Evolutionary conservation across 2,888 invertebrate genomes (phyloP), one percentile per base, ranked within the genome.

Genomic region (Tachina lurida): DNA sequence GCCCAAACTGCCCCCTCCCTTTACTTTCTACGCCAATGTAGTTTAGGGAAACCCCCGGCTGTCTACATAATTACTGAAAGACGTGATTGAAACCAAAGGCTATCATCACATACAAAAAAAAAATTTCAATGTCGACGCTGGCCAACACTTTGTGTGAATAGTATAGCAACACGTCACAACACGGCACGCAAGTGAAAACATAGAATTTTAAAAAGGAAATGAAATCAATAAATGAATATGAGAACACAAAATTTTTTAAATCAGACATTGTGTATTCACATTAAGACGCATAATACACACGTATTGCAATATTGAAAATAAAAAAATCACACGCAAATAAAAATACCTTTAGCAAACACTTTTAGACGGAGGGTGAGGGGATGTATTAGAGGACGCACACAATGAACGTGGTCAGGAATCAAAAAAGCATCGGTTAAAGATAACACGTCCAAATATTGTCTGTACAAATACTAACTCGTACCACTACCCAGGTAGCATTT

Each of bases 141-240:
- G 63, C 79, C 71, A 45, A 54, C 10, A 62, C 31, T 71, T 31
- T 19, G 12, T 31, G 56, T 9, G 10, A 63, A 43, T 52, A 54
- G 54, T 47, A 56, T 63, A 39, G 63, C 45, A 62, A 62, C 74
- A 68, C 56, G 62, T 80, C 67, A 62, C 63, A 58, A 68, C 45
- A 58, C 63, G 62, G 47, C 45, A 78, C 78, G 67, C 84, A 74
- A 83, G 77, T 77, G 79, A 89, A 90, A 91, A 90, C 89, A 90
- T 91, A 90, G 91, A 91, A 91, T 91, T 91, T 91, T 90, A 91
- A 91, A 91, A 90, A 90, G 91, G 90, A 91, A 90, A 89, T 90
- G 88, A 89, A 75, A 81, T 81, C 74, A 62, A 90, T 83, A 68
- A 68, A 56, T 80, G 60, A 76, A 52, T 41, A 65, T 54, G 31